phyloP scores from a whole-genome alignment of 2,888 invertebrate genomes.

The Villa cingulata region DNA sequence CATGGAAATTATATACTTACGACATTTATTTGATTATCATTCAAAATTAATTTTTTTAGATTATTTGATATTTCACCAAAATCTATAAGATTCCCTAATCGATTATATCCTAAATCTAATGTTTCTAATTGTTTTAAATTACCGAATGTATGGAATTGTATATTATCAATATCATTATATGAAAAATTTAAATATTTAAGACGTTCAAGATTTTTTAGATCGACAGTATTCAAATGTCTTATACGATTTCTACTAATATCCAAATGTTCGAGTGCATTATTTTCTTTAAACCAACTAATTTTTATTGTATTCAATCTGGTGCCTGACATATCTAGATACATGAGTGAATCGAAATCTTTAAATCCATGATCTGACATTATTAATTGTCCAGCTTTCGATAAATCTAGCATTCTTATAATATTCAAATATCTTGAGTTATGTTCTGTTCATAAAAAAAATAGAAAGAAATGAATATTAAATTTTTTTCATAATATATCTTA shows the following conservation, averaged over 20 bases:
- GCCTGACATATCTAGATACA: constrained; percentile 24
- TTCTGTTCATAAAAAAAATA: too few species aligned
- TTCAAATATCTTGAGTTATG: constrained; percentile 12
- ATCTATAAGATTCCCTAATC: constrained; percentile 17
- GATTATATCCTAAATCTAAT: constrained; percentile 25
- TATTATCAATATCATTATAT: constrained; percentile 19
- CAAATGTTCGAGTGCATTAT: constrained; percentile 20
- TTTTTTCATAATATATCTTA: too few species aligned
- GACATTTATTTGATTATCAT: constrained; percentile 24
- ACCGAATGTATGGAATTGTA: constrained; percentile 19
- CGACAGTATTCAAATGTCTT: constrained; percentile 15
- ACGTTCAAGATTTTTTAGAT: constrained; percentile 18
- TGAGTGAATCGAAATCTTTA: constrained; percentile 19
- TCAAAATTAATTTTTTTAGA: constrained; percentile 21
- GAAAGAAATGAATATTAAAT: too few species aligned
- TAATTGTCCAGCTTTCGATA: constrained; percentile 22
- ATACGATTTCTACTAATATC: constrained; percentile 28
- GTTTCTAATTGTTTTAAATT: constrained; percentile 18
- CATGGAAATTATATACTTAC: too few species aligned
- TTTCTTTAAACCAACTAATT: constrained; percentile 17
- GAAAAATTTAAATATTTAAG: constrained; percentile 26
- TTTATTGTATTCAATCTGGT: constrained; percentile 19
- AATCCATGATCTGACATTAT: constrained; percentile 21
- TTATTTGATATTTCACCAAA: constrained; percentile 19
- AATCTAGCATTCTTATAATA: constrained; percentile 18